Base-by-base conservation (phyloP, 2,797 vertebrate genomes). In the Acipenser ruthenus region DNA sequence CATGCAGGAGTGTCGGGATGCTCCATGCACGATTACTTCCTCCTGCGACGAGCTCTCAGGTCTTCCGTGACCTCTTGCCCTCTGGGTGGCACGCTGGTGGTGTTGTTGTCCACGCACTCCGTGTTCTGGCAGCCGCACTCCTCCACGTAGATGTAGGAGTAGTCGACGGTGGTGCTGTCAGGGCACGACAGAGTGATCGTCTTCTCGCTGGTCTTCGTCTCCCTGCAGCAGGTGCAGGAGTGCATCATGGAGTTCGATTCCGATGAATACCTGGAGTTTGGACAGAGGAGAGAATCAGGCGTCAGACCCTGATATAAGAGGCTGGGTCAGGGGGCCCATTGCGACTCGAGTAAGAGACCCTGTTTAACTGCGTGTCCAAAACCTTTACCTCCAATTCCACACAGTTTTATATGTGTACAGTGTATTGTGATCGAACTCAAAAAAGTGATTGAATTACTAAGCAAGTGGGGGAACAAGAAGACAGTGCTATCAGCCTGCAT, bases 141-240 rank as follows among this genome's bases (percentile, higher is more conserved):
- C 6, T 93, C 86, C 47, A 90, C 78, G 0, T 84, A 70, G 5
- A 72, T 70, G 67, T 92, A 95, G 1, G 56, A 77, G 74, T 89
- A 80, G 1, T 56, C 70, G 3, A 88, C 1, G 65, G 10, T 79
- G 10, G 81, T 76, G 7, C 84, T 90, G 0, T 88, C 50, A 0
- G 72, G 59, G 49, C 95, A 98, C 62, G 11, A 70, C 73, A 99
- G 68, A 50, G 81, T 71, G 77, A 91, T 87, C 2, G 82, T 63
- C 66, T 61, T 78, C 70, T 73, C 1, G 4, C 84, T 90, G 69
- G 79, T 87, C 67, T 37, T 70, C 61, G 56, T 79, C 76, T 95
- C 93, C 64, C 79, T 88, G 78, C 95, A 99, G 78, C 95, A 99
- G 50, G 82, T 75, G 64, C 96, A 98, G 8, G 74, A 68, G 52